These are phyloP conservation scores for Drosophila simulans DNA, from an alignment of 1,140 invertebrate genomes.

Conservation along the genomic window DNA sequence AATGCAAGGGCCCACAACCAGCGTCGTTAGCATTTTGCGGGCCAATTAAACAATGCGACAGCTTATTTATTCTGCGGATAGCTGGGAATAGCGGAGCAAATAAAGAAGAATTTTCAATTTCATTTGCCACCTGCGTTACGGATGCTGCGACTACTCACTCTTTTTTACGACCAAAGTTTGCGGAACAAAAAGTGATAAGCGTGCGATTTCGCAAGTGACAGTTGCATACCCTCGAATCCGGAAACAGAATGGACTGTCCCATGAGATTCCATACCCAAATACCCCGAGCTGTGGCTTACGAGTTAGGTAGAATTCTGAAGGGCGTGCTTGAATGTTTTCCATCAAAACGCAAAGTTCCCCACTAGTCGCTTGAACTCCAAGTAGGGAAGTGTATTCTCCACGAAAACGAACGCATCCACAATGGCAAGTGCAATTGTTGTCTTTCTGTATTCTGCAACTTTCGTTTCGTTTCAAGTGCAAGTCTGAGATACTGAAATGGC, in stretches of 20 bases:
- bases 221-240: background rate
- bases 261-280: background rate
- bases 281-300: no score
- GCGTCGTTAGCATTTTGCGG: background rate
- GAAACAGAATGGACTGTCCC: no score
- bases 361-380: no score
- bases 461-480: conserved; percentile 53
- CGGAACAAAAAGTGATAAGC: conserved; percentile 8
- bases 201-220: background rate
- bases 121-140: conserved; percentile 63
- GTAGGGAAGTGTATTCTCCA: background rate
- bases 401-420: background rate
- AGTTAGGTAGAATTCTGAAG: background rate
- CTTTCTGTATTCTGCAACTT: conserved; percentile 28
- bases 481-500: conserved; percentile 42
- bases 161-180: conserved; percentile 43
- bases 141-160: conserved; percentile 25
- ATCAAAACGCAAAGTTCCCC: no score
- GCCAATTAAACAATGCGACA: conserved; percentile 5
- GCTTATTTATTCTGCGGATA: conserved; percentile 9
- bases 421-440: conserved; percentile 12
- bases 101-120: conserved; percentile 56
- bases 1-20: background rate
- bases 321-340: no score
- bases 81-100: conserved; percentile 14